phyloP scores from a whole-genome alignment of 2,113 vertebrate genomes.

The Tachycineta bicolor region DNA sequence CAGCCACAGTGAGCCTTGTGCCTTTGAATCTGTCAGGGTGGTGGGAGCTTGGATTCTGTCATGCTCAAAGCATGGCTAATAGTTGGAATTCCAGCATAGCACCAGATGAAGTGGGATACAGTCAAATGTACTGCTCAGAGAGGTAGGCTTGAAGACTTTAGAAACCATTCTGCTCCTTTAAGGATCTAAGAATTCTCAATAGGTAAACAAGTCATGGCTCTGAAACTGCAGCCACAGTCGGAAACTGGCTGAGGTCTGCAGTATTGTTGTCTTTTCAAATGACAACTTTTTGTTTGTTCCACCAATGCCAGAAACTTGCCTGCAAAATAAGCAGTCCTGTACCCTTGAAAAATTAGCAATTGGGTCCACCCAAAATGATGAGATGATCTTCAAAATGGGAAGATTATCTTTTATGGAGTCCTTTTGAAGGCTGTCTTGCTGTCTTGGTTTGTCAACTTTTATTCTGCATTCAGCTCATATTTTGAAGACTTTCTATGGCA shows the following conservation, averaged over 20 bases:
- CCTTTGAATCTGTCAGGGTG: neutral
- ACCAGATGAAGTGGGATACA: neutral
- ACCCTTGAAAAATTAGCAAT: neutral
- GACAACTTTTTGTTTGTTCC: neutral
- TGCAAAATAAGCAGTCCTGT: neutral
- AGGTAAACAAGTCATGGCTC: neutral
- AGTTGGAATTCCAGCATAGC: neutral
- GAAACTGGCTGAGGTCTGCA: neutral
- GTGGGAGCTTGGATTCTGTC: neutral
- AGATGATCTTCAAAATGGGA: neutral
- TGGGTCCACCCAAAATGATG: neutral
- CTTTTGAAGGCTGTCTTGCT: neutral
- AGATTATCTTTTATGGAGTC: neutral
- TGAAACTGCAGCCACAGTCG: neutral
- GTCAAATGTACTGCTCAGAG: neutral
- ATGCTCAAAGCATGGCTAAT: neutral
- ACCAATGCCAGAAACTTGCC: neutral
- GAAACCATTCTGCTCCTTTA: neutral
- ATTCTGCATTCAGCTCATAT: neutral
- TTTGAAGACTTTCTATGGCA: neutral
- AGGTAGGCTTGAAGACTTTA: neutral
- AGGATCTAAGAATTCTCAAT: fast-evolving
- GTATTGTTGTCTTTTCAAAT: neutral
- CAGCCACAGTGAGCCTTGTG: neutral
- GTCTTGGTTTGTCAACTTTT: neutral